A percentile compares a stretch with the other conserved stretches of the same genome.
Evolutionary conservation across 2,888 invertebrate species (phyloP).

Genomic region (Agrenia bidenticulata): DNA sequence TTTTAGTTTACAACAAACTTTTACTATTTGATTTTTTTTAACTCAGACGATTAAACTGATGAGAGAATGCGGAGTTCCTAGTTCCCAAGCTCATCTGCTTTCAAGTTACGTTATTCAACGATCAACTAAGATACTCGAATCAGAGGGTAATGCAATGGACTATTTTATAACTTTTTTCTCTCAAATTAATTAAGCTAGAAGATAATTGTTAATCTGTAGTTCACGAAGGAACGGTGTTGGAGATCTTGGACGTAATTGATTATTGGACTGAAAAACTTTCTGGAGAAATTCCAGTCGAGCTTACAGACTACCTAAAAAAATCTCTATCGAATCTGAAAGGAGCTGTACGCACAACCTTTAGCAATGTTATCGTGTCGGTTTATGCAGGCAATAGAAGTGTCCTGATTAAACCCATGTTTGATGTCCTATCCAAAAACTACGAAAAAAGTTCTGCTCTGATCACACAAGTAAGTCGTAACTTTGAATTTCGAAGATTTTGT

Average conservation of each 20-base stretch:
- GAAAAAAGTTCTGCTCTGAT: conserved; percentile 32
- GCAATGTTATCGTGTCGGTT: conserved; percentile 29
- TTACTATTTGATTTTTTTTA: no score
- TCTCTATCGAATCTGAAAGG: conserved; percentile 43
- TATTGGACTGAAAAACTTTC: conserved; percentile 73
- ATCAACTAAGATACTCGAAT: conserved; percentile 75
- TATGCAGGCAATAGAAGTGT: not conserved
- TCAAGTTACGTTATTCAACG: conserved; percentile 61
- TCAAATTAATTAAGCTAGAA: no score
- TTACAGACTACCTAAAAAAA: conserved; percentile 39
- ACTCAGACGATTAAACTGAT: not conserved
- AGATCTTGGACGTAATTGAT: conserved; percentile 76
- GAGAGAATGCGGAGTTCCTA: not conserved
- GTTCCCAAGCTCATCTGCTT: not conserved
- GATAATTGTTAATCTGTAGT: conserved; percentile 59
- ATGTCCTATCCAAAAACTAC: conserved; percentile 27
- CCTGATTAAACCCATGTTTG: not conserved
- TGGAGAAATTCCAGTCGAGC: conserved; percentile 61
- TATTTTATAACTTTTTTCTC: no score
- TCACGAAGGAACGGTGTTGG: conserved; percentile 85
- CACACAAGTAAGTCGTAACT: conserved; percentile 23
- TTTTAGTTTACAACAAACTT: no score
- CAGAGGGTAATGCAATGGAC: conserved; percentile 72
- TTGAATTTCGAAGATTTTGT: not conserved
- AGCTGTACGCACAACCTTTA: conserved; percentile 28